Percentiles rank a stretch among this genome's conserved stretches.
Evolutionary conservation across 1,140 invertebrate genomes (phyloP).

Genomic region (Metopolophium dirhodum): DNA sequence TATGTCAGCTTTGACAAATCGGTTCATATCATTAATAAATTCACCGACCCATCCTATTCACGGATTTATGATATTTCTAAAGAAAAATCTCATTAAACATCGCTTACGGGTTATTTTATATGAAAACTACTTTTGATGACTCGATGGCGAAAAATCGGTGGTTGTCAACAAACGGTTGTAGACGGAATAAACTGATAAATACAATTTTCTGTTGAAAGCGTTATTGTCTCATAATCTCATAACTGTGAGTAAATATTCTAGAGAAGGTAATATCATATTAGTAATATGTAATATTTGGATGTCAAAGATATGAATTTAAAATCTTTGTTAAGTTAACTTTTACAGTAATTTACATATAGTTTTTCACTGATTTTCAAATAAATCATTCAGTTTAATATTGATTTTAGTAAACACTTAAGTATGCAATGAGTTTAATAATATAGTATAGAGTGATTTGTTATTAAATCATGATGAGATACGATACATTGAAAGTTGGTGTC

Average conservation of each 20-base stretch:
- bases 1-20: conserved; percentile 23
- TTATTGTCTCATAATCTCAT: not conserved
- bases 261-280: not conserved
- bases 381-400: not conserved
- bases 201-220: not conserved
- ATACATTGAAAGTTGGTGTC: not conserved
- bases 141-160: not conserved
- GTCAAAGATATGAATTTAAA: no score
- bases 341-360: not conserved
- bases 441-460: not conserved
- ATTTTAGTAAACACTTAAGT: not conserved
- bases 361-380: not conserved
- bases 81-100: conserved; percentile 24
- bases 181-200: not conserved
- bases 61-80: not conserved
- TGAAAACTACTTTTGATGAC: not conserved
- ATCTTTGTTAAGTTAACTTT: not conserved
- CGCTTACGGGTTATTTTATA: not conserved
- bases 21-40: not conserved
- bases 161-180: not conserved
- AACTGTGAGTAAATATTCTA: not conserved
- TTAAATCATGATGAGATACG: not conserved
- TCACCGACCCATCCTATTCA: not conserved
- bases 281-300: not conserved
- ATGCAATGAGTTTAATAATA: not conserved